A percentile compares a stretch with the other conserved stretches of the same genome.
phyloP scores from a whole-genome alignment of 37 sponge, comb jelly and placozoan species.

The Hormiphora californensis region DNA sequence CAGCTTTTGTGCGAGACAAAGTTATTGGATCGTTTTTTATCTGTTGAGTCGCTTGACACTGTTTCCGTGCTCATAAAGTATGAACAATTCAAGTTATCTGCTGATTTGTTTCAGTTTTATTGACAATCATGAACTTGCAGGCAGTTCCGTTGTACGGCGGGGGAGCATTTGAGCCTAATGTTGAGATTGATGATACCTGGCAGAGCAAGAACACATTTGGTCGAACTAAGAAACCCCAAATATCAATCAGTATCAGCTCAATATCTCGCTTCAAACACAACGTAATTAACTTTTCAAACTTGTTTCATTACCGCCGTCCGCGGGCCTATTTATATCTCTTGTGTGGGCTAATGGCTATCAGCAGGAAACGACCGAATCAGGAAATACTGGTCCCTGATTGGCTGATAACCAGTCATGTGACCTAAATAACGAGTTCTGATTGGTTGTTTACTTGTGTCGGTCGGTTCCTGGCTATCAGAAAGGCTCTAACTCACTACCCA shows the following conservation, averaged over 20 bases:
- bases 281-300: background rate
- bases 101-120: background rate
- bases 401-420: too few species aligned
- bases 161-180: background rate
- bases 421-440: too few species aligned
- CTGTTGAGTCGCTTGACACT: too few species aligned
- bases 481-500: too few species aligned
- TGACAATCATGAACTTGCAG: background rate
- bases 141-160: conserved; percentile 12
- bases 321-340: background rate
- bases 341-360: background rate
- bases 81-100: too few species aligned
- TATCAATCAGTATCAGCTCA: background rate
- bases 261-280: conserved; percentile 45
- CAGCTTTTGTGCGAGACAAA: too few species aligned
- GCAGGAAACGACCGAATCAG: too few species aligned
- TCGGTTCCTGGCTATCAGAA: too few species aligned
- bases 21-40: too few species aligned
- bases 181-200: conserved; percentile 20
- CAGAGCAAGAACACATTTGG: background rate
- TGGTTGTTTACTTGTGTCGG: too few species aligned
- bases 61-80: too few species aligned
- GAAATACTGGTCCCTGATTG: too few species aligned
- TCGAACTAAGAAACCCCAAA: conserved; percentile 4
- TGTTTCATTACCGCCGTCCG: background rate